phyloP scores from a whole-genome alignment of 2,113 vertebrate species.

The Otus sunia region DNA sequence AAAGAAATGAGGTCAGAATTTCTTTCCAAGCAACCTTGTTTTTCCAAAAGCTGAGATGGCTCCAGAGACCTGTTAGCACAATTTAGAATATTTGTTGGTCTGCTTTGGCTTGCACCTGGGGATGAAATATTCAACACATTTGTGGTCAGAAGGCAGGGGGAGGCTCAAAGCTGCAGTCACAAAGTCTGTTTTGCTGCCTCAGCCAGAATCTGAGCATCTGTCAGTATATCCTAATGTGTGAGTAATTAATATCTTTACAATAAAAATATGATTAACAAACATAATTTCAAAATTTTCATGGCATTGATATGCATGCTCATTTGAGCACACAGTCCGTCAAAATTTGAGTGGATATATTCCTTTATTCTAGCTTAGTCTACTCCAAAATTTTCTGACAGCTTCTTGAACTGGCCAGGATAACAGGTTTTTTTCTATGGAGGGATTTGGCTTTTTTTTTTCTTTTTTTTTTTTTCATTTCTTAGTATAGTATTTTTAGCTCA shows the following conservation, averaged over 20 bases:
- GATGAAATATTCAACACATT: background rate
- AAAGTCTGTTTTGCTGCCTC: background rate
- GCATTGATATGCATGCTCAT: background rate
- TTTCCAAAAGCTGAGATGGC: background rate
- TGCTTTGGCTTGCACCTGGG: background rate
- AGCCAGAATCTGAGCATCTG: background rate
- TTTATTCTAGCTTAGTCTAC: background rate
- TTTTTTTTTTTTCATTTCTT: background rate
- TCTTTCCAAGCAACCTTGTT: background rate
- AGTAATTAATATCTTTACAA: background rate
- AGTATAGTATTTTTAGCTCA: background rate
- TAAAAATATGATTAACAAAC: background rate
- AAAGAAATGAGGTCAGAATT: background rate
- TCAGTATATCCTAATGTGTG: background rate
- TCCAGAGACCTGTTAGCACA: background rate
- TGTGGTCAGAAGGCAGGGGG: background rate
- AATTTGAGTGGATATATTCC: background rate
- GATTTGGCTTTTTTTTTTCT: background rate
- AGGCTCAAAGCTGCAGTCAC: background rate
- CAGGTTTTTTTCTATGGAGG: background rate
- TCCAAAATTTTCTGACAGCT: background rate
- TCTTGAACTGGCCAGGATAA: background rate
- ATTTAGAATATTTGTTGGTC: background rate
- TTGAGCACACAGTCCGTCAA: background rate
- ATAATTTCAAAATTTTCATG: background rate